Evolutionary conservation across 2,888 invertebrate species (phyloP), one percentile per base, ranked within the genome.

Genomic region (Tubulanus polymorphus): DNA sequence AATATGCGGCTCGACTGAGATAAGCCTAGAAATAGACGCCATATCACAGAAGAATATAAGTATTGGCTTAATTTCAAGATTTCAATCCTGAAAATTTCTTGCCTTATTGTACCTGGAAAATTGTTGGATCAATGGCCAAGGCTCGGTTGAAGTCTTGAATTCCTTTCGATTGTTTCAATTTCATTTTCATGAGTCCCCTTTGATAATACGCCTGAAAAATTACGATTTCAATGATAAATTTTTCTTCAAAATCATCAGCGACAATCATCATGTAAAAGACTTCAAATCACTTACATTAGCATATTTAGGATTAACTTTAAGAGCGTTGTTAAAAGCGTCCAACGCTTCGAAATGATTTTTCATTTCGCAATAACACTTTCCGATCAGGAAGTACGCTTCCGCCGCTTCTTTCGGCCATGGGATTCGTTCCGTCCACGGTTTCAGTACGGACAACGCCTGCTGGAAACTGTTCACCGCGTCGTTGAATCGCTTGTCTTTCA

Each of bases 111-210:
- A 73, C 70, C 65, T 73, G 70, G 69, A 75, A 78, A 50, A 77
- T 70, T 12, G 65, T 71, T 3, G 78, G 77, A 56, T 78, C 68
- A 50, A 78, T 65, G 18, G 77, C 76, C 50, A 79, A 63, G 2
- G 78, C 76, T 53, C 69, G 64, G 69, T 79, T 79, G 60, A 79
- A 74, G 63, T 79, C 79, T 56, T 74, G 75, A 37, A 78, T 74
- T 2, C 76, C 75, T 52, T 74, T 71, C 28, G 66, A 62, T 59
- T 74, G 69, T 55, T 74, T 73, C 48, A 76, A 61, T 49, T 70
- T 71, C 63, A 77, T 71, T 47, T 69, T 64, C 8, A 74, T 66
- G 52, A 73, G 59, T 18, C 78, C 79, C 55, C 78, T 56, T 59
- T 76, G 73, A 59, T 78, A 79, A 59, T 68, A 71, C 8, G 77